These are phyloP conservation scores for Pyrocephalus nanus DNA, from an alignment of 2,797 vertebrate species.

Conservation along the genomic window DNA sequence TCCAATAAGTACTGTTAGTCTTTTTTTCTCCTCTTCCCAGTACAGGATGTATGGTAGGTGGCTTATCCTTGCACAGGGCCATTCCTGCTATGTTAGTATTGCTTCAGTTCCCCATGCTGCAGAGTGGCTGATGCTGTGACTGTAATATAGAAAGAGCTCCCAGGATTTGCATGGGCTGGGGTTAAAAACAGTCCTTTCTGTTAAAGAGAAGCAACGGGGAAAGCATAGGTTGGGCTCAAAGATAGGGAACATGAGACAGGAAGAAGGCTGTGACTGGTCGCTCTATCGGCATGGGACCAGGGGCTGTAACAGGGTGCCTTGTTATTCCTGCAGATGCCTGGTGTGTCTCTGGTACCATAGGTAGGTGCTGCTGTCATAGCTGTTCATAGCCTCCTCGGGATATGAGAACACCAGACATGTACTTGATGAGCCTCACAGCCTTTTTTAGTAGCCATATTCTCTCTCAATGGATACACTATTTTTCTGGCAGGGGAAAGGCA, in stretches of 20 bases:
- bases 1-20: neutral
- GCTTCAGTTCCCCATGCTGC: neutral
- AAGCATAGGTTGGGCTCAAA: fast-evolving
- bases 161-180: neutral
- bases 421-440: neutral
- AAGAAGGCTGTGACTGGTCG: neutral
- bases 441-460: neutral
- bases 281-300: fast-evolving
- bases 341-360: fast-evolving
- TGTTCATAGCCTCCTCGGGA: neutral
- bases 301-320: neutral
- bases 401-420: neutral
- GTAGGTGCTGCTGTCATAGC: neutral
- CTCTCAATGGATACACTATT: neutral
- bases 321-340: neutral
- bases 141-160: neutral
- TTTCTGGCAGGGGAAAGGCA: neutral
- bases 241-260: fast-evolving
- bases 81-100: neutral
- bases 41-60: fast-evolving
- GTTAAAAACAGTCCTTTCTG: neutral
- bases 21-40: neutral
- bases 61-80: neutral
- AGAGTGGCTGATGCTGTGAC: neutral
- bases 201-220: neutral